Evolutionary conservation across 2,113 vertebrate genomes (phyloP), one percentile per base, ranked within the genome.

Genomic region (Orientallactaga bullata): DNA sequence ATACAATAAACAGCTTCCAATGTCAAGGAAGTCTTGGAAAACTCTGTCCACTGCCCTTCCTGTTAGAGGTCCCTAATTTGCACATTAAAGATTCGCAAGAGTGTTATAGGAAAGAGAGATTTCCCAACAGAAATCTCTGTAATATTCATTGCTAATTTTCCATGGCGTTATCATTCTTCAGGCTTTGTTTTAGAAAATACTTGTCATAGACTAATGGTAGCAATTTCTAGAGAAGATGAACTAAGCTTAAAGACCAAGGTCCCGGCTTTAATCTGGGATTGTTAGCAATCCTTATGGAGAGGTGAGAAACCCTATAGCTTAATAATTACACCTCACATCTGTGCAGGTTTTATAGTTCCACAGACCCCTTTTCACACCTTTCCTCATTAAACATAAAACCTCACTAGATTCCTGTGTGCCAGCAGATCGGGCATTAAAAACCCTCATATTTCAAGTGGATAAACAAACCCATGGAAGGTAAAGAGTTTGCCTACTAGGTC

Each of bases 371-470:
- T 88, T 78, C 78, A 89, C 51, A 88, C 61, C 39, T 93, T 94
- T 95, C 92, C 63, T 92, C 88, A 86, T 94, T 95, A 95, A 95
- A 94, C 83, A 95, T 60, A 95, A 92, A 91, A 87, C 69, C 80
- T 95, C 61, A 81, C 37, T 89, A 55, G 80, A 91, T 87, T 91
- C 76, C 55, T 93, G 30, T 84, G 58, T 79, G 85, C 55, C 66
- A 37, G 17, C 12, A 92, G 32, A 72, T 94, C 51, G 86, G 66
- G 11, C 65, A 93, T 96, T 90, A 94, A 74, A 94, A 87, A 83
- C 61, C 76, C 42, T 42, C 58, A 32, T 47, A 89, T 32, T 60
- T 83, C 92, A 93, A 93, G 63, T 89, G 58, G 85, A 77, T 89
- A 94, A 91, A 93, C 51, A 77, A 63, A 91, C 82, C 81, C 26